A percentile compares a stretch with the other conserved stretches of the same genome.
Conservation (phyloP, 92 coral and sea anemone species). For the Epizoanthus fatuus region DNA sequence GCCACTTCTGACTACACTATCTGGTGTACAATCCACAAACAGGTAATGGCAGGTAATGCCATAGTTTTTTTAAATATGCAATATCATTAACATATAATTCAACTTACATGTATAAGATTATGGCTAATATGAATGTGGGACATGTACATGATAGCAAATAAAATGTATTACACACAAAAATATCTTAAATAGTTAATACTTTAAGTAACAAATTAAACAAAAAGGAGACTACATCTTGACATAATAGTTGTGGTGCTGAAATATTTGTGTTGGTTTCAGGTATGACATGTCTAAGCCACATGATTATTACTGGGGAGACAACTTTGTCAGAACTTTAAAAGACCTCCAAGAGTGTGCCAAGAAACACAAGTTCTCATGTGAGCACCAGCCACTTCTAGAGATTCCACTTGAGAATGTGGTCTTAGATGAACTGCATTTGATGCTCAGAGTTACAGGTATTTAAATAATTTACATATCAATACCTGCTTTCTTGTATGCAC, state of each 20-base stretch:
- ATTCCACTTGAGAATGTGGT: slow-evolving; percentile 69
- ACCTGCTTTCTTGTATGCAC: no score
- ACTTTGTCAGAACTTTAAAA: slow-evolving; percentile 29
- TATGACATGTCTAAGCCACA: slow-evolving; percentile 69
- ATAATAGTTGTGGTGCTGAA: no score
- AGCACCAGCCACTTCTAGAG: slow-evolving; percentile 52
- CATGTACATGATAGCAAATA: no score
- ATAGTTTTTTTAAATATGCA: background rate
- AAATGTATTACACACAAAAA: no score
- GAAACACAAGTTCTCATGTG: slow-evolving; percentile 43
- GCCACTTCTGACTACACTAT: slow-evolving; percentile 55
- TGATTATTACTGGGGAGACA: slow-evolving; percentile 49
- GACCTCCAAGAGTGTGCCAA: slow-evolving; percentile 46
- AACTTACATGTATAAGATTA: no score
- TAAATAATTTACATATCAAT: no score
- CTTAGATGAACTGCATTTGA: slow-evolving; percentile 68
- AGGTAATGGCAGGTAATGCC: slow-evolving; percentile 28
- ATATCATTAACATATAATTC: no score
- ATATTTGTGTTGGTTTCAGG: slow-evolving; percentile 18
- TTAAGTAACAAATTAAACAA: no score
- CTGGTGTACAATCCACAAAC: slow-evolving; percentile 48
- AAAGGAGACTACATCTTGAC: no score
- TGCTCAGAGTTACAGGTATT: slow-evolving; percentile 28
- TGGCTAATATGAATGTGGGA: no score
- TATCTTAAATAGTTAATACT: no score